phyloP scores from a whole-genome alignment of 1,140 invertebrate species.

The Anoplolepis gracilipes region DNA sequence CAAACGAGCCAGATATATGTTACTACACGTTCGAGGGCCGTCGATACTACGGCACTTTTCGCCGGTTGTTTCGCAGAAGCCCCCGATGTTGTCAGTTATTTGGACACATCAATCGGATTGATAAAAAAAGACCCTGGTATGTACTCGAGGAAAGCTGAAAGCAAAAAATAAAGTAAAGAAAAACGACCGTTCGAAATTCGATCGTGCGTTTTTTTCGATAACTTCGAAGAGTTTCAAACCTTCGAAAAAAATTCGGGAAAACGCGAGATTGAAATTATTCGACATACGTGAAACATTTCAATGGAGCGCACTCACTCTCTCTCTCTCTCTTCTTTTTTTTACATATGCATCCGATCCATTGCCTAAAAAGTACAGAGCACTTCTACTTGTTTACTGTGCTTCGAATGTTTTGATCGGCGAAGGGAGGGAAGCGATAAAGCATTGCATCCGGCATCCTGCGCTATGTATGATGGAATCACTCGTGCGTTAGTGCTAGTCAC shows the following conservation, averaged over 20 bases:
- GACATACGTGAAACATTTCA: constrained; percentile 2
- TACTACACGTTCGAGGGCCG: constrained; percentile 33
- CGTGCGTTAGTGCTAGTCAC: constrained; percentile 29
- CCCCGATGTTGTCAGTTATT: constrained; percentile 17
- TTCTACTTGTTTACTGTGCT: constrained; percentile 44
- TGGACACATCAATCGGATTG: constrained; percentile 20
- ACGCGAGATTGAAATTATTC: constrained; percentile 29
- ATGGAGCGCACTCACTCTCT: background rate
- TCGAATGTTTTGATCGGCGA: background rate
- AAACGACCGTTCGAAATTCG: constrained; percentile 17
- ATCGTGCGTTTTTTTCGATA: background rate
- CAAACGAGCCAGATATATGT: constrained; percentile 48
- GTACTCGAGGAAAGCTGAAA: constrained; percentile 16
- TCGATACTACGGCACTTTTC: constrained; percentile 39
- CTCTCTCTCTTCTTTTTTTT: background rate
- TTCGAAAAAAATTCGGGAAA: constrained; percentile 21
- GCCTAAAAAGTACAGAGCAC: constrained; percentile 16
- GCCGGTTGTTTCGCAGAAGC: constrained; percentile 40
- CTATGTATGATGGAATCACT: constrained; percentile 25
- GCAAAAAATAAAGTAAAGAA: constrained; percentile 13
- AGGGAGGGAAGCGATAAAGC: constrained; percentile 12
- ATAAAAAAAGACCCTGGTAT: constrained; percentile 13
- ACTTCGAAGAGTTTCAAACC: background rate
- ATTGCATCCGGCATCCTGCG: background rate
- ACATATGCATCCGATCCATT: background rate